Percentiles rank a stretch among this genome's conserved stretches.
Conservation (phyloP, 2,888 invertebrate species). For the Apoda limacodes region DNA sequence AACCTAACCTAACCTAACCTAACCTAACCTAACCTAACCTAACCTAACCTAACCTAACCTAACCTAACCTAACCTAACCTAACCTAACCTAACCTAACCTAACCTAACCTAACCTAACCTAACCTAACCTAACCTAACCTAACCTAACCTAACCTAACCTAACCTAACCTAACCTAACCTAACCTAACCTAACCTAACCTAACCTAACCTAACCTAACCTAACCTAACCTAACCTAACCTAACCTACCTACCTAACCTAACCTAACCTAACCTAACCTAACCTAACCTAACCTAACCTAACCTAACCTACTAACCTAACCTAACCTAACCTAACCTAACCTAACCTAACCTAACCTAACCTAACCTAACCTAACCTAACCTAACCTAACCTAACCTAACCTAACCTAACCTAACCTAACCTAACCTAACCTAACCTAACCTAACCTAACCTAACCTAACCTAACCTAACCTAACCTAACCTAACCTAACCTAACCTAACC, state of each 20-base stretch:
- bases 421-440: conserved; percentile 18
- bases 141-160: conserved; percentile 22
- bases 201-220: conserved; percentile 20
- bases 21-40: conserved; percentile 18
- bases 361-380: no score
- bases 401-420: conserved; percentile 20
- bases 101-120: conserved; percentile 19
- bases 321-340: no score
- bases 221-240: no score
- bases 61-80: conserved; percentile 21
- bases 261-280: conserved; percentile 13
- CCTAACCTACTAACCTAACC: no score
- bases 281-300: no score
- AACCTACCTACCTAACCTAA: conserved; percentile 10
- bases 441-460: conserved; percentile 19
- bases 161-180: conserved; percentile 20
- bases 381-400: conserved; percentile 18
- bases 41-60: conserved; percentile 19
- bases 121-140: conserved; percentile 20
- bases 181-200: conserved; percentile 21
- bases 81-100: conserved; percentile 20
- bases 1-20: conserved; percentile 18
- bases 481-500: conserved; percentile 20
- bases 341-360: conserved; percentile 12
- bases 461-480: conserved; percentile 20